Conservation (phyloP, 2,797 vertebrate species). For the Myotis daubentonii region DNA sequence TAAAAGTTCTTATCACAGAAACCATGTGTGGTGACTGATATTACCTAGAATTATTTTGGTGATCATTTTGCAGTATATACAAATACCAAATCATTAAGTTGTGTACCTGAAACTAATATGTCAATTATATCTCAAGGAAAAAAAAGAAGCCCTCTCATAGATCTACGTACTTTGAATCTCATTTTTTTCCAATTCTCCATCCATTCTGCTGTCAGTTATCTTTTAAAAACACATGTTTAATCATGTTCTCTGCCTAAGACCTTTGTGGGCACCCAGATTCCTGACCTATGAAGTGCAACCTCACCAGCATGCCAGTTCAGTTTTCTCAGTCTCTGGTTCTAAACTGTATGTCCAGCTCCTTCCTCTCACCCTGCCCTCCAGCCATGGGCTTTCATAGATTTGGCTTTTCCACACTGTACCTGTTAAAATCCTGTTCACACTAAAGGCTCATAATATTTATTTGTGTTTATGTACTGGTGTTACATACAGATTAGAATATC, state of each 20-base stretch:
- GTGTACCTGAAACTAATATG: not conserved
- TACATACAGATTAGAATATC: not conserved
- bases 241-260: slow-evolving; percentile 7
- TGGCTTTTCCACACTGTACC: not conserved
- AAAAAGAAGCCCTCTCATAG: not conserved
- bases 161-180: not conserved
- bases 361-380: not conserved
- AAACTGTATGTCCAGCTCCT: not conserved
- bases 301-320: not conserved
- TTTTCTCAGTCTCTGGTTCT: not conserved
- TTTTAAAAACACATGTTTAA: slow-evolving; percentile 12
- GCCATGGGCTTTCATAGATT: not conserved
- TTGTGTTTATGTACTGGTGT: not conserved
- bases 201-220: not conserved
- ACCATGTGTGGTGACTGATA: not conserved
- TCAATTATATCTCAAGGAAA: not conserved
- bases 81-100: not conserved
- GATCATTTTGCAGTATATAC: not conserved
- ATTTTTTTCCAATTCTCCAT: slow-evolving; percentile 20
- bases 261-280: not conserved
- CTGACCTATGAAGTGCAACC: not conserved
- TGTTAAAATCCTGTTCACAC: not conserved
- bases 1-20: not conserved
- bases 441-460: not conserved
- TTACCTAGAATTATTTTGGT: not conserved